A percentile compares a stretch with the other conserved stretches of the same genome.
Conservation (phyloP, 2,888 invertebrate genomes). For the Pterostichus niger region DNA sequence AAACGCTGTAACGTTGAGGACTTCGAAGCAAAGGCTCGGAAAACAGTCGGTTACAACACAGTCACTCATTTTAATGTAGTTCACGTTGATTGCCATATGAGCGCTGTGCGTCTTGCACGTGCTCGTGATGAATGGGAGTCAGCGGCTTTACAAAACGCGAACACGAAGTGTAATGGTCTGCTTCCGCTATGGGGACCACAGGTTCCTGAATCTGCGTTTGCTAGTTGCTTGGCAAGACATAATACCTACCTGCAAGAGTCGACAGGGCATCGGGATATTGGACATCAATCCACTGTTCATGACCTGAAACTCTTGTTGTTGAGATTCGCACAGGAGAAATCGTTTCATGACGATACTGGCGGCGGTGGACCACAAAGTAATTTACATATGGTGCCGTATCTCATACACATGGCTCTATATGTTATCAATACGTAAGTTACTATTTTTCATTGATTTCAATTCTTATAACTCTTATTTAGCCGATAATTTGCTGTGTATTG, state of each 20-base stretch:
- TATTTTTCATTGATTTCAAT: slow-evolving; percentile 52
- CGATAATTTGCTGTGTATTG: too few relatives aligned
- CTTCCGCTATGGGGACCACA: slow-evolving; percentile 98
- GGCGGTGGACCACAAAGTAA: slow-evolving; percentile 98
- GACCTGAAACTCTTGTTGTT: slow-evolving; percentile 94
- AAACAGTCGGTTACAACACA: slow-evolving; percentile 93
- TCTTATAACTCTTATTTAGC: not conserved
- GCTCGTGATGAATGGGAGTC: slow-evolving; percentile 98
- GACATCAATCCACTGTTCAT: slow-evolving; percentile 91
- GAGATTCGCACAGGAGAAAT: slow-evolving; percentile 95
- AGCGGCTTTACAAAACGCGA: slow-evolving; percentile 98
- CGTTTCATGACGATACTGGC: slow-evolving; percentile 98
- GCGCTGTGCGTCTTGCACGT: slow-evolving; percentile 87
- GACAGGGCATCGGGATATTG: slow-evolving; percentile 87
- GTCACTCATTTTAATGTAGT: slow-evolving; percentile 99
- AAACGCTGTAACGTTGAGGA: slow-evolving; percentile 97
- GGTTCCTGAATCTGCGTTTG: slow-evolving; percentile 95
- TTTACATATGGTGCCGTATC: slow-evolving; percentile 97
- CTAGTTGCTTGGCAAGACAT: slow-evolving; percentile 94
- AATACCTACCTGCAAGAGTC: slow-evolving; percentile 90
- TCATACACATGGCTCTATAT: slow-evolving; percentile 96
- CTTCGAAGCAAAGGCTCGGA: slow-evolving; percentile 92
- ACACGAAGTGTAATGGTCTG: slow-evolving; percentile 97
- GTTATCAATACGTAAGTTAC: slow-evolving; percentile 90
- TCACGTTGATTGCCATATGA: slow-evolving; percentile 98